A percentile compares a stretch with the other conserved stretches of the same genome.
Conservation (phyloP, 2,113 vertebrate genomes). For the Cavia aperea region DNA sequence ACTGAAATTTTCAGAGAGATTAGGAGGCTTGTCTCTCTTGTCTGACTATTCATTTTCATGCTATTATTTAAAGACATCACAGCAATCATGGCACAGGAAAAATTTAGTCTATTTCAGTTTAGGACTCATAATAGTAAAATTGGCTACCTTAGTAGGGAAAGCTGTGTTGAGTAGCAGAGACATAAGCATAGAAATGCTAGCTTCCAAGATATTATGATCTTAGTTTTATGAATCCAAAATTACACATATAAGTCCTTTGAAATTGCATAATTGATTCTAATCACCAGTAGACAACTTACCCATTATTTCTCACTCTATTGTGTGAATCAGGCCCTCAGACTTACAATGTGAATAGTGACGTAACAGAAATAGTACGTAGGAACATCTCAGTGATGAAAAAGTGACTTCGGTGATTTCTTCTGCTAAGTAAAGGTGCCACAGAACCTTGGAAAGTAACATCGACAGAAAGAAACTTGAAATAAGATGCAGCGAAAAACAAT, state of each 20-base stretch:
- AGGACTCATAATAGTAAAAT: not conserved
- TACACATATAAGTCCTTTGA: not conserved
- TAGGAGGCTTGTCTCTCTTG: not conserved
- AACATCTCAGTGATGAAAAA: conserved; percentile 21
- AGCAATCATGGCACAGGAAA: not conserved
- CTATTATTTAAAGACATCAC: not conserved
- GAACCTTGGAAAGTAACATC: not conserved
- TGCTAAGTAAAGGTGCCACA: not conserved
- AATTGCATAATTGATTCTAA: conserved; percentile 33
- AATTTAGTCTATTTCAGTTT: not conserved
- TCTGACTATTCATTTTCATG: conserved; percentile 11
- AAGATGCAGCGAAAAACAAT: conserved; percentile 22
- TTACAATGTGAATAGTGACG: not conserved
- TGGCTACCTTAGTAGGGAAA: not conserved
- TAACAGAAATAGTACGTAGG: not conserved
- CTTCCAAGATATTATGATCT: not conserved
- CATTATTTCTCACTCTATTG: not conserved
- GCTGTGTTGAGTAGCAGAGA: not conserved
- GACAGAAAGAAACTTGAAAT: conserved; percentile 41
- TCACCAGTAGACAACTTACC: not conserved
- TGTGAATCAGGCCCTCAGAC: not conserved
- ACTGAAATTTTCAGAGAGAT: not conserved
- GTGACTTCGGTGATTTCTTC: conserved; percentile 18
- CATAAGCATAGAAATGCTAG: not conserved
- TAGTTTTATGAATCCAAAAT: not conserved